Evolutionary conservation across 2,888 invertebrate genomes (phyloP).

Genomic region (Trachelus stipa): DNA sequence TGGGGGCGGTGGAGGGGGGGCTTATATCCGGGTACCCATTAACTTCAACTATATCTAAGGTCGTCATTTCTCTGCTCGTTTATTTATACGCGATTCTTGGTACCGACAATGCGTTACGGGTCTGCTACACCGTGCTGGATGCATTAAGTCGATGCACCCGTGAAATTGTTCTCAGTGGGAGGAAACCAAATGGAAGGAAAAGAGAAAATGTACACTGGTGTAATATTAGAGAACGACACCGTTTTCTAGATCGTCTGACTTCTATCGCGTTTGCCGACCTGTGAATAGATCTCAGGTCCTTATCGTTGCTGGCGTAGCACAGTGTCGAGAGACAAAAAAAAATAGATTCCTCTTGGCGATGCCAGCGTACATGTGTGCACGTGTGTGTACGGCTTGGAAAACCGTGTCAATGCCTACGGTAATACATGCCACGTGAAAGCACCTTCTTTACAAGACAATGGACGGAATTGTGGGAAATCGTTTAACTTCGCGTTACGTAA

Average conservation of each 20-base stretch:
- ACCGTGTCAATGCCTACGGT: constrained; percentile 41
- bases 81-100: neutral
- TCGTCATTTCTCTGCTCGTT: neutral
- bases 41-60: neutral
- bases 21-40: neutral
- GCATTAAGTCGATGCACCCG: neutral
- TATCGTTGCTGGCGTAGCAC: neutral
- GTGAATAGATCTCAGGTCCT: neutral
- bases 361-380: neutral
- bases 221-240: neutral
- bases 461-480: constrained; percentile 23
- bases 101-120: neutral
- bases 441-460: constrained; percentile 20
- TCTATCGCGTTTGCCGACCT: neutral
- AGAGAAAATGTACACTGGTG: neutral
- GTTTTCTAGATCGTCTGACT: neutral
- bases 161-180: neutral
- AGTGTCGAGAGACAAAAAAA: neutral
- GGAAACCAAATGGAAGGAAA: neutral
- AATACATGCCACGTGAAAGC: constrained; percentile 25
- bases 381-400: constrained; percentile 19
- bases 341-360: neutral
- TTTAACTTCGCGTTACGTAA: neutral
- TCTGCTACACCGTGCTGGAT: neutral
- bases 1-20: too few species aligned